Evolutionary conservation across 2,888 invertebrate genomes (phyloP), one percentile per base, ranked within the genome.

Genomic region (Drosophila multiciliata): DNA sequence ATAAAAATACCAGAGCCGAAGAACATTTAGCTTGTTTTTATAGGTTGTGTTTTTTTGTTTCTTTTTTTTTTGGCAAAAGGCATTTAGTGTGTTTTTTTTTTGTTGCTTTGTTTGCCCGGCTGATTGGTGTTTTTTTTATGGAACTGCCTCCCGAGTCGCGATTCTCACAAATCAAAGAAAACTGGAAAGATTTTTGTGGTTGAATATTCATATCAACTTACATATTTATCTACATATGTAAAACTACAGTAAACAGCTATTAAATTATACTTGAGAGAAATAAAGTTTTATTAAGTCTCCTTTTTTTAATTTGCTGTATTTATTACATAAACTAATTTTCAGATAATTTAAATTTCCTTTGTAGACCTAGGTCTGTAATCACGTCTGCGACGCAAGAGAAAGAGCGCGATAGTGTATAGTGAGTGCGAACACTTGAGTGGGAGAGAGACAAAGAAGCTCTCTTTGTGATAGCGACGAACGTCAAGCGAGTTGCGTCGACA

Each of bases 301-400:
- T 12, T 20, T 6, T 42, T 23, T 32, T 2, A 8, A 8, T 52
- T 33, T 5, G 8, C 3, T 29, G 20, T 20, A 53, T 40, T 29
- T 35, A 35, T 40, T 36, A 55, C 29, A 32, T 36, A 3, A 17
- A 5, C 6, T n/a, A 8, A 57, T 42, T 32, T 20, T 20, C 2
- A 42, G 29, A 26, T 66, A 29, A 29, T 29, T 29, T 45, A 1
- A 23, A 45, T 15, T 15, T 45, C 0, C 57, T 80, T 78, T 86
- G 72, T 88, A 83, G 80, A 84, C 78, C 80, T 86, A 86, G 84
- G 90, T 89, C 86, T 82, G 80, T 82, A 66, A 80, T 65, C 58
- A 59, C 12, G 23, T 29, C 17, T n/a, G 38, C 20, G 54, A 20
- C 35, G 32, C n/a, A 26, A 38, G 26, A 58, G 36, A 62, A 38